Conservation (phyloP, 2,797 vertebrate species). For the Amphiprion clarkii region DNA sequence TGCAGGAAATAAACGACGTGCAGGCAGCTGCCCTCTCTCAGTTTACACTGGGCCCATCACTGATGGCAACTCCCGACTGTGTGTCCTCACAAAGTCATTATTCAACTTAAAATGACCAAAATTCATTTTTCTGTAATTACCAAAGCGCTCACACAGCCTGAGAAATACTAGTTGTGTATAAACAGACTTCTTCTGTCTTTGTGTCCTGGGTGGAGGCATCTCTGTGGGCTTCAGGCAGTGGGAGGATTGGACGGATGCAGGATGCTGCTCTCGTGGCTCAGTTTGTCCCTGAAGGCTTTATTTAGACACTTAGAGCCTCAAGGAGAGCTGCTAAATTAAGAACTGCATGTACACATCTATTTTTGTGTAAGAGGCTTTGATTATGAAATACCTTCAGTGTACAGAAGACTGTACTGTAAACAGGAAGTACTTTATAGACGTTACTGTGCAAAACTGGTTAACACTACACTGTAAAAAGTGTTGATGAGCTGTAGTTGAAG, state of each 20-base stretch:
- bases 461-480: no score
- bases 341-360: slow-evolving; percentile 29
- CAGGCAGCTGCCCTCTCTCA: slow-evolving; percentile 69
- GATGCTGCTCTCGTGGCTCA: slow-evolving; percentile 30
- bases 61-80: slow-evolving; percentile 67
- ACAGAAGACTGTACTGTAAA: no score
- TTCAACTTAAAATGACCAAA: slow-evolving; percentile 51
- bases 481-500: no score
- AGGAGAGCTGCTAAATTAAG: slow-evolving; percentile 46
- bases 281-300: slow-evolving; percentile 53
- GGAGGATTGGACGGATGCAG: slow-evolving; percentile 41
- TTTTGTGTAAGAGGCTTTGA: slow-evolving; percentile 19
- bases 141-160: slow-evolving; percentile 9
- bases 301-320: slow-evolving; percentile 44
- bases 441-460: not conserved
- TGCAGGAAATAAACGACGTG: slow-evolving; percentile 74
- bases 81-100: slow-evolving; percentile 66
- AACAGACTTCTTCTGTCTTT: slow-evolving; percentile 2
- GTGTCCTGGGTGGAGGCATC: slow-evolving; percentile 1
- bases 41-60: slow-evolving; percentile 69
- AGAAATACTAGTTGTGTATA: slow-evolving; percentile 11
- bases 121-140: slow-evolving; percentile 32
- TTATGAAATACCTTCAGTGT: slow-evolving; percentile 1
- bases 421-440: not conserved
- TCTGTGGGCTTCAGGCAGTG: slow-evolving; percentile 35